A percentile compares a stretch with the other conserved stretches of the same genome.
These are phyloP conservation scores for Acestrorhynchus altus DNA, from an alignment of 2,797 vertebrate genomes.

Conservation along the genomic window DNA sequence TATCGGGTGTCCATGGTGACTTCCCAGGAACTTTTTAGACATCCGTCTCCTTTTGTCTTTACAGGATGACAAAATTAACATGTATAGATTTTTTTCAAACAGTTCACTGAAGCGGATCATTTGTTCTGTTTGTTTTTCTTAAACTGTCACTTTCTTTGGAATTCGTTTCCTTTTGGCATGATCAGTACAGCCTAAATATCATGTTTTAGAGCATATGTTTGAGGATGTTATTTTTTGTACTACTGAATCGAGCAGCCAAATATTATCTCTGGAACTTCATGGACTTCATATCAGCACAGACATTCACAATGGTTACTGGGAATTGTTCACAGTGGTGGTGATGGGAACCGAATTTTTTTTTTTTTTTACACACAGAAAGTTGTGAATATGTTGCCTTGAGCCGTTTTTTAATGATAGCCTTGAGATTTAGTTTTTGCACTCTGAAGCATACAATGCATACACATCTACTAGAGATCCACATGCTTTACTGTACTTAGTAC, in stretches of 20 bases:
- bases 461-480: background rate
- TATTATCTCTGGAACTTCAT: background rate
- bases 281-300: too few species aligned
- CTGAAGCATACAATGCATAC: background rate
- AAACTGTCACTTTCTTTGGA: background rate
- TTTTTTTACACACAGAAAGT: too few species aligned
- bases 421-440: too few species aligned
- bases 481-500: background rate
- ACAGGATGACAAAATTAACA: background rate
- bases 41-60: constrained; percentile 18
- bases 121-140: background rate
- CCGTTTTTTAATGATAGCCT: too few species aligned
- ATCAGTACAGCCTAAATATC: background rate
- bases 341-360: too few species aligned
- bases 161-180: constrained; percentile 3
- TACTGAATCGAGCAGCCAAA: background rate
- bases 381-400: too few species aligned
- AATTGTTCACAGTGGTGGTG: too few species aligned
- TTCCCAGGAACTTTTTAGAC: constrained; percentile 23
- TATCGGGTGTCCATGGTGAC: constrained; percentile 40
- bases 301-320: too few species aligned
- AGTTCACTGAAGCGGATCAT: background rate
- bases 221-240: background rate
- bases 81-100: background rate
- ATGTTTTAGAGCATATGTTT: background rate